Base-by-base conservation (phyloP, 2,797 vertebrate genomes). In the Lutra lutra region DNA sequence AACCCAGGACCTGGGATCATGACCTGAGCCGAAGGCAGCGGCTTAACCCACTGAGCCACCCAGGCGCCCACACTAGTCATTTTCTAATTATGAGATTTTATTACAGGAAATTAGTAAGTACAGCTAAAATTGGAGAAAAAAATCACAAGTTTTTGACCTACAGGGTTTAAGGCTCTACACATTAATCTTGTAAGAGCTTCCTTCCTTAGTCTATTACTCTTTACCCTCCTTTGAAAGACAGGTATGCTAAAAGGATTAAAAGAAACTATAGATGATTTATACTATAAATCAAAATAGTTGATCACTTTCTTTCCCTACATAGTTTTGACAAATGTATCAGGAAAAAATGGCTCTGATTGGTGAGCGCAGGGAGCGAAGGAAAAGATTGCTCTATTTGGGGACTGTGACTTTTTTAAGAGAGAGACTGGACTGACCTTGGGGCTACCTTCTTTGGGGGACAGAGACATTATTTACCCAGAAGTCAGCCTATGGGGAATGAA, bases 101-200 rank as follows among this genome's bases (percentile, higher is more conserved):
- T 12, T 78, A 25, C 43, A 56, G n/a, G 60, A 68, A 88, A 75
- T 48, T 93, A 32, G 89, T 93, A 66, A 82, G 40, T 78, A 95
- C 11, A 72, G 27, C 3, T 43, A 38, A 62, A 77, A 70, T 51
- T 82, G 17, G 27, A 35, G 27, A 4, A 35, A 60, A 62, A 68
- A 35, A 43, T 38, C 64, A 58, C 14, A 38, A 20, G 7, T 54
- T n/a, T 79, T 84, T 60, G 25, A 54, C 38, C 72, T 68, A 40
- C 4, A 58, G 21, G 9, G 2, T 80, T 64, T 70, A n/a, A 48
- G 13, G 2, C 25, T 38, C 2, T 60, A 29, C 35, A 66, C 27
- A 38, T 70, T 95, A 46, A 43, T 54, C 25, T 38, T n/a, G 0
- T 32, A 84, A 46, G 1, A 72, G 14, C 18, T 70, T 13, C 25